Percentiles rank a stretch among this genome's conserved stretches.
These are phyloP conservation scores for Prietella phreatophila DNA, from an alignment of 2,113 vertebrate species.

Conservation along the genomic window DNA sequence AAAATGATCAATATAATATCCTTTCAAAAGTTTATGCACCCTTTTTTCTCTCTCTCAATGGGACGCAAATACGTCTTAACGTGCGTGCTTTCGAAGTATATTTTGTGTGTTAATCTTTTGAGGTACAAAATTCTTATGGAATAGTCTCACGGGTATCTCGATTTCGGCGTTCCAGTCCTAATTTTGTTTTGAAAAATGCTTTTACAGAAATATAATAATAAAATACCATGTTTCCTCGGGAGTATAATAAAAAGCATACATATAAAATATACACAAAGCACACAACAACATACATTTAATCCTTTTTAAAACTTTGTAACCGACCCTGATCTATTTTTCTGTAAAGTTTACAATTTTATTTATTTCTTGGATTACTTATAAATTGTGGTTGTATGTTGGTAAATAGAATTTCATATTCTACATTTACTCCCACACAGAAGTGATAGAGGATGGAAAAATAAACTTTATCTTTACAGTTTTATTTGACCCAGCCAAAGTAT, in stretches of 20 bases:
- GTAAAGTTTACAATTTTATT: background rate
- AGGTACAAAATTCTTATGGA: background rate
- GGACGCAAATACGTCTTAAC: background rate
- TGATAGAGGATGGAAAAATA: background rate
- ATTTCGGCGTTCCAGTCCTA: background rate
- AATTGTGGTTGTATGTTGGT: background rate
- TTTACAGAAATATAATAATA: background rate
- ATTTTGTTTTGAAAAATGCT: background rate
- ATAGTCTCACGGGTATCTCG: background rate
- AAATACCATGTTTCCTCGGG: background rate
- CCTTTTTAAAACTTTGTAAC: background rate
- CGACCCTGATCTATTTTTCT: background rate
- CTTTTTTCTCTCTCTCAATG: background rate
- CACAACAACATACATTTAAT: too few relatives aligned
- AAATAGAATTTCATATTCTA: background rate
- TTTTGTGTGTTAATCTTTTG: too few relatives aligned
- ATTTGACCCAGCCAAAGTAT: background rate
- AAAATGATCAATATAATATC: too few relatives aligned
- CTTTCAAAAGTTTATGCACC: background rate
- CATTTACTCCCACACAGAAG: background rate
- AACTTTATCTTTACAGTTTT: background rate
- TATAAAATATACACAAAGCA: too few relatives aligned
- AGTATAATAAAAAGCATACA: too few relatives aligned
- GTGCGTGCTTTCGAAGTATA: too few relatives aligned
- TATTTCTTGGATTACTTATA: background rate